Conservation (phyloP, 1,140 invertebrate genomes). For the Phenacoccus solenopsis region DNA sequence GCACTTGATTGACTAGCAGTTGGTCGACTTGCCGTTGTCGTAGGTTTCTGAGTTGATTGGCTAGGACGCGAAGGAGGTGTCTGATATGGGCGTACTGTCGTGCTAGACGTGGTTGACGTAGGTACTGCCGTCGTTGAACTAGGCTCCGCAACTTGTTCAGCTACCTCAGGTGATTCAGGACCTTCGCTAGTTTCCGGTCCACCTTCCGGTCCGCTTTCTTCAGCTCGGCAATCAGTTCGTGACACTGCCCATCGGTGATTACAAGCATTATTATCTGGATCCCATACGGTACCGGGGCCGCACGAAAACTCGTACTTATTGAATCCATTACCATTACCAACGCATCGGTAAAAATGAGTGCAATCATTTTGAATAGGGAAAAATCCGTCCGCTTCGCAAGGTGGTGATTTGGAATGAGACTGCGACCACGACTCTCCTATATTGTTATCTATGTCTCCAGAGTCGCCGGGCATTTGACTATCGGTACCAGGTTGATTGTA, state of each 20-base stretch:
- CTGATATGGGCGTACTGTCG: neutral
- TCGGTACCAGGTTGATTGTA: neutral
- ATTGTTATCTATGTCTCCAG: neutral
- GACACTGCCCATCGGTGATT: conserved; percentile 44
- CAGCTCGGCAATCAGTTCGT: conserved; percentile 26
- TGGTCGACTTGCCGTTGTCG: neutral
- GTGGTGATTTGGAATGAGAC: neutral
- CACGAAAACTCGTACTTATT: conserved; percentile 48
- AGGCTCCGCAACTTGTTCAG: conserved; percentile 25
- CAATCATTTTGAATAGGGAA: conserved; percentile 45
- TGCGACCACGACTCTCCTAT: neutral
- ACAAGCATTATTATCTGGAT: conserved; percentile 42
- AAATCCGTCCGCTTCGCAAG: conserved; percentile 38
- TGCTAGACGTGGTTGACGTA: conserved; percentile 17
- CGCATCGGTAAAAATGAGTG: conserved; percentile 52
- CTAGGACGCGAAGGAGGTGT: neutral
- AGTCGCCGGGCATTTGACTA: neutral
- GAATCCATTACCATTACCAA: conserved; percentile 42
- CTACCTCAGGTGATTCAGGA: conserved; percentile 42
- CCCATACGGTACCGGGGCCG: conserved; percentile 51
- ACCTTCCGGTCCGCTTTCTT: conserved; percentile 11
- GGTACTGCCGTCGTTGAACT: conserved; percentile 12
- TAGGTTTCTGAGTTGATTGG: neutral
- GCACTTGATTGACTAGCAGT: conserved; percentile 4
- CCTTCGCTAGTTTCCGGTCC: conserved; percentile 58